Conservation (phyloP, 2,888 invertebrate genomes). For the Oasisia sp. region DNA sequence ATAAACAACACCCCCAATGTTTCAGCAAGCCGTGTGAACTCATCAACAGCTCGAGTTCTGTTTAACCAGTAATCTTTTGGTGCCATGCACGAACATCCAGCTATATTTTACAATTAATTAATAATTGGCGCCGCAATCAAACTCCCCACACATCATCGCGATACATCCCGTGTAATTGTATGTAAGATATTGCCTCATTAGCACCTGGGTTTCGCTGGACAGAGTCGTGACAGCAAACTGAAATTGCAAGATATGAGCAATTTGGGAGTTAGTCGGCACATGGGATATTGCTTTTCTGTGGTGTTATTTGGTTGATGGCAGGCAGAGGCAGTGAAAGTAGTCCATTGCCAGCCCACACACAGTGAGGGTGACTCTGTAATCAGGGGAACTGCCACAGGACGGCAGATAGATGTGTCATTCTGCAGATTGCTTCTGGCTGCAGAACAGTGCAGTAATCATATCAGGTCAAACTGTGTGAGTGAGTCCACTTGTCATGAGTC, state of each 20-base stretch:
- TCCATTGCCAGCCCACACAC: neutral
- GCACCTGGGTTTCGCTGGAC: neutral
- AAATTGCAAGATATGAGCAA: neutral
- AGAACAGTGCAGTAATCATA: neutral
- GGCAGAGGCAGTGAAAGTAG: neutral
- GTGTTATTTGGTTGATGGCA: neutral
- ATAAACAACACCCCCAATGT: neutral
- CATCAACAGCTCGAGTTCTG: neutral
- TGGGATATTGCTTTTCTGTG: neutral
- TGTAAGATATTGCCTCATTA: neutral
- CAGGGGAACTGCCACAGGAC: neutral
- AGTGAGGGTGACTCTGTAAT: neutral
- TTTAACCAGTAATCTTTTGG: neutral
- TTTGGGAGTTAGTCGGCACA: neutral
- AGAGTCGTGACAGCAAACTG: neutral
- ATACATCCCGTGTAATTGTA: neutral
- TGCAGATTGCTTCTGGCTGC: conserved; percentile 8
- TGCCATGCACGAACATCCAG: neutral
- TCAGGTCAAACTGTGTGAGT: neutral
- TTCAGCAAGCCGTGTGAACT: neutral
- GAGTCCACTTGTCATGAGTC: neutral
- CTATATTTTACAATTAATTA: neutral
- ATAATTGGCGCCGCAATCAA: neutral
- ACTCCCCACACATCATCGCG: neutral
- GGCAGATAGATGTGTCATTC: neutral